Evolutionary conservation across 1,140 invertebrate genomes (phyloP).

Genomic region (Zaprionus lachaisei): DNA sequence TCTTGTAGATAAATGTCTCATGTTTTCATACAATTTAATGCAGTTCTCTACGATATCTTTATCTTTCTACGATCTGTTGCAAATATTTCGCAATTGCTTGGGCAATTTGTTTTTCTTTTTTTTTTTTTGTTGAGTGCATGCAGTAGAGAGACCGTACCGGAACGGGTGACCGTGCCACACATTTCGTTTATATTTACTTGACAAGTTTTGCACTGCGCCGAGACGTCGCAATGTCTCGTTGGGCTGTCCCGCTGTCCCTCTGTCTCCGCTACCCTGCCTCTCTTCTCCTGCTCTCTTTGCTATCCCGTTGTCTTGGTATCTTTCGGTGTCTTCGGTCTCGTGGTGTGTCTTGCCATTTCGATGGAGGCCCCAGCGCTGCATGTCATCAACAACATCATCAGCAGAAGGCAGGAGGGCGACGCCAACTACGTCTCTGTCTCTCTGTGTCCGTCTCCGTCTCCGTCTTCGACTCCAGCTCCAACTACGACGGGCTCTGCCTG

Average conservation of each 20-base stretch:
- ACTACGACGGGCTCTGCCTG: conserved; percentile 13
- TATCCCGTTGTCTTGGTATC: conserved; percentile 34
- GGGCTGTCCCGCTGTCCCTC: conserved; percentile 8
- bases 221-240: conserved; percentile 20
- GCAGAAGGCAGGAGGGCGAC: conserved; percentile 1
- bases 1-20: neutral
- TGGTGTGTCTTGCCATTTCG: conserved; percentile 60
- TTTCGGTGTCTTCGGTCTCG: conserved; percentile 31
- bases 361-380: conserved; percentile 67
- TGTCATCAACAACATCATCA: conserved; percentile 82
- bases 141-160: neutral
- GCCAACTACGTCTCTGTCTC: neutral
- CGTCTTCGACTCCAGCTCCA: conserved; percentile 2
- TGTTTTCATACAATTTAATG: conserved; percentile 1
- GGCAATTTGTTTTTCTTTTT: neutral
- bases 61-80: neutral
- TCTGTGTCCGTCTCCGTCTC: neutral
- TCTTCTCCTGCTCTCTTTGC: neutral
- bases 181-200: conserved; percentile 83
- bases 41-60: neutral
- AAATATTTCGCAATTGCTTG: conserved; percentile 3
- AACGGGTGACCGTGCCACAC: conserved; percentile 69
- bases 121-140: neutral
- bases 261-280: neutral
- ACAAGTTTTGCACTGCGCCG: conserved; percentile 78